These are phyloP conservation scores for Vulpes ferrilata DNA, from an alignment of 2,113 vertebrate species.

Conservation along the genomic window DNA sequence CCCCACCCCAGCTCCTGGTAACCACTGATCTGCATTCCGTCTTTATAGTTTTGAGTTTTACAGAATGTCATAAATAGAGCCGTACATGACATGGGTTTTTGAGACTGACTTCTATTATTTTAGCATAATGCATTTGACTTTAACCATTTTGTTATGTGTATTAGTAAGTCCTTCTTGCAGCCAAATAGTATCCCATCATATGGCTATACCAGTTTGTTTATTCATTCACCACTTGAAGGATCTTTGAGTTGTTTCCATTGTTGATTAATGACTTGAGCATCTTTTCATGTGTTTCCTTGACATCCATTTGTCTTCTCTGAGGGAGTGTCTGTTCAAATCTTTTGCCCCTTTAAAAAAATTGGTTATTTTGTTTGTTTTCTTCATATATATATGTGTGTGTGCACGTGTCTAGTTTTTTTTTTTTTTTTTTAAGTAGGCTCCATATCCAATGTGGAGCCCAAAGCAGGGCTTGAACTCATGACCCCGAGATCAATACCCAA, in stretches of 20 bases:
- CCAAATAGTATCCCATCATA: background rate
- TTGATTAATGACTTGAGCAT: background rate
- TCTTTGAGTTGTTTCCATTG: background rate
- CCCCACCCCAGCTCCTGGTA: background rate
- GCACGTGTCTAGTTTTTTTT: too few species aligned
- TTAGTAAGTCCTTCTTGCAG: background rate
- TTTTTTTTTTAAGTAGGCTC: background rate
- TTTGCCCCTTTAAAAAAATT: background rate
- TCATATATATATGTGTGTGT: background rate
- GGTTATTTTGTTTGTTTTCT: background rate
- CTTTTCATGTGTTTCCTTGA: background rate
- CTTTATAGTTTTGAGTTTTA: conserved; percentile 11
- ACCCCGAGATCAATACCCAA: background rate
- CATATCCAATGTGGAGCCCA: background rate
- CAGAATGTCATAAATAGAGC: background rate
- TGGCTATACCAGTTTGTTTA: background rate
- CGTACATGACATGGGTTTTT: background rate
- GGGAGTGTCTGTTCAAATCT: background rate
- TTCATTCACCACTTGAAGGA: background rate
- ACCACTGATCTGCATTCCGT: background rate
- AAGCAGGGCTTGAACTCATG: background rate
- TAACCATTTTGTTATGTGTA: background rate
- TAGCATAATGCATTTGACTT: background rate
- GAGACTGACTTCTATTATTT: background rate
- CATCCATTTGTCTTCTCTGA: background rate